Evolutionary conservation across 1,140 invertebrate genomes (phyloP), one percentile per base, ranked within the genome.

Genomic region (Drosophila trapezifrons): DNA sequence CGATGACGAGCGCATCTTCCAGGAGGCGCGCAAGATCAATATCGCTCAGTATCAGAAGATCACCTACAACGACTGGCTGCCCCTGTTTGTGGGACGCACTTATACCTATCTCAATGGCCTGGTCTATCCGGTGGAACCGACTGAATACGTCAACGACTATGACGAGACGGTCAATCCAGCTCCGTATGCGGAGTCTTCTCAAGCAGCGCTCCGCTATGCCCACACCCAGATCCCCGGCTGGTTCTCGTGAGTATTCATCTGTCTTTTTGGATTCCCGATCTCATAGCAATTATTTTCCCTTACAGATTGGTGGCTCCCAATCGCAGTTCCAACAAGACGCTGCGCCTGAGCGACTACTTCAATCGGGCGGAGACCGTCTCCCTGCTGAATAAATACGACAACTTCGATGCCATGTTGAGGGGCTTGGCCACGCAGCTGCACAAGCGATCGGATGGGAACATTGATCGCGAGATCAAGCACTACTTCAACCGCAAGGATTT

Each of bases 31-130:
- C 57, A 94, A 95, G 70, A 97, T 98, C 37, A 92, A 94, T 51
- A 95, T 95, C 29, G 97, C 96, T 1, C 93, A 96, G 87, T 94
- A 96, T 80, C 97, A 98, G 92, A 94, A 97, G 46, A 96, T 98
- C 32, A 95, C 95, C 8, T 98, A 97, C 80, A 96, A 96, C 73
- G 97, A 98, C 92, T 98, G 95, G 93, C 92, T 98, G n/a, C 97
- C 97, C 2, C 94, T 96, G 54, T 94, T 98, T 46, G 92, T 97
- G 47, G 95, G 95, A 13, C 76, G 90, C 3, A 93, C 95, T 17
- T 95, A 95, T 78, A 94, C 95, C 60, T 91, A 94, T 13, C 94
- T 94, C 60, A 95, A 96, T 70, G 94, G 94, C 32, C 93, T 97
- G 1, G 92, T 96, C 2, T 91, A 94, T 20, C 72, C 92, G 49